Base-by-base conservation (phyloP, 1,140 invertebrate genomes). In the Temnothorax curvispinosus region DNA sequence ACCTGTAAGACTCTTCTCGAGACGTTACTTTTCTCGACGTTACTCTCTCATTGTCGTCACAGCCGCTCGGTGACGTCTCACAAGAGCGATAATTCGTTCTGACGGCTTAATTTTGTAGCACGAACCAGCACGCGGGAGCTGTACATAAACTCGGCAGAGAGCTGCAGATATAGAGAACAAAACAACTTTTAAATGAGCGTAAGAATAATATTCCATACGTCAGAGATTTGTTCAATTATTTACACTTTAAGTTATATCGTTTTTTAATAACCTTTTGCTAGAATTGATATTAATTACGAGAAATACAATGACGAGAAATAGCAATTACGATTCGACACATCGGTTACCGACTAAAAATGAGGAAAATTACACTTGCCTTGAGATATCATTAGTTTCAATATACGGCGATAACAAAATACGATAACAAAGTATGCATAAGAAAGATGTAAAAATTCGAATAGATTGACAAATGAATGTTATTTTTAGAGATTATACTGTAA, bases 21-120 rank as follows among this genome's bases (percentile, higher is more conserved):
- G 65, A 69, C 18, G 41, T 56, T n/a, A 62, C 56, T 50, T 82
- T 84, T 62, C 65, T 75, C 72, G 64, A 78, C 27, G 1, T 27
- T 27, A 27, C 32, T 64, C 72, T 50, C n/a, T 21, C 27, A 6
- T 44, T 71, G 56, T 71, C 35, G 21, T 87, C 52, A 41, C 13
- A 21, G 21, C 18, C 54, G 44, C 41, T 13, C 41, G 54, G 2
- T 71, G 27, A 54, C 35, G 47, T 67, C 62, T 13, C 41, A 9
- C 1, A 27, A 47, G 41, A 18, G 9, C 9, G 8, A 44, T 38
- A 74, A 62, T 84, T 84, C 11, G 50, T 50, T 3, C 69, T 44
- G 54, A 18, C 56, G 7, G 5, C 18, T 56, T 62, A 74, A 74
- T 62, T 74, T 84, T 50, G 5, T 44, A 58, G 15, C 21, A 13